Percentiles rank a stretch among this genome's conserved stretches.
Evolutionary conservation across 2,888 invertebrate genomes (phyloP).

Genomic region (Agrenia bidenticulata): DNA sequence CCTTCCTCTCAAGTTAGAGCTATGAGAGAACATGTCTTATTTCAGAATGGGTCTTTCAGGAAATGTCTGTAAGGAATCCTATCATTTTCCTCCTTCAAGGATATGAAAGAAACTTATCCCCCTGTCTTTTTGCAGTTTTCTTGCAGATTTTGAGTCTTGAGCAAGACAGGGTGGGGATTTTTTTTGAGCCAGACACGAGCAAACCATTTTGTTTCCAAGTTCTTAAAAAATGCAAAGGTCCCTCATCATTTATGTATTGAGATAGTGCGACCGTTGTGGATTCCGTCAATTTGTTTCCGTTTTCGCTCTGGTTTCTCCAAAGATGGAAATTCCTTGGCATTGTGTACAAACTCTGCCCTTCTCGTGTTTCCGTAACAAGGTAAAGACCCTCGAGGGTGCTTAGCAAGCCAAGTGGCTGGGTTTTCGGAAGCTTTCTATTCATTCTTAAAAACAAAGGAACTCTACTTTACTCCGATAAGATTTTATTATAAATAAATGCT

Average conservation of each 20-base stretch:
- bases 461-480: neutral
- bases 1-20: no score
- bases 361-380: neutral
- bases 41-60: no score
- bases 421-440: neutral
- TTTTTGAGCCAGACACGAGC: no score
- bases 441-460: neutral
- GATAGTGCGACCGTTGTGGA: conserved; percentile 9
- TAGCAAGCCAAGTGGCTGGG: neutral
- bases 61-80: no score
- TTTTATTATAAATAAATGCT: neutral
- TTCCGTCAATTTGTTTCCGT: conserved; percentile 17
- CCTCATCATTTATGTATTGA: conserved; percentile 16
- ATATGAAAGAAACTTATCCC: no score
- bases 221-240: neutral
- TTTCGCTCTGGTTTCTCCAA: conserved; percentile 1
- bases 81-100: no score
- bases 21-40: no score
- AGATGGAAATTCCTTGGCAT: neutral
- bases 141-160: no score
- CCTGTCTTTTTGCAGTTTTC: no score
- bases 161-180: no score
- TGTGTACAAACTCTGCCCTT: no score
- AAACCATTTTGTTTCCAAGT: no score
- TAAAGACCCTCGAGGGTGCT: neutral